Conservation (phyloP, 2,797 vertebrate species). For the Protonibea diacanthus region DNA sequence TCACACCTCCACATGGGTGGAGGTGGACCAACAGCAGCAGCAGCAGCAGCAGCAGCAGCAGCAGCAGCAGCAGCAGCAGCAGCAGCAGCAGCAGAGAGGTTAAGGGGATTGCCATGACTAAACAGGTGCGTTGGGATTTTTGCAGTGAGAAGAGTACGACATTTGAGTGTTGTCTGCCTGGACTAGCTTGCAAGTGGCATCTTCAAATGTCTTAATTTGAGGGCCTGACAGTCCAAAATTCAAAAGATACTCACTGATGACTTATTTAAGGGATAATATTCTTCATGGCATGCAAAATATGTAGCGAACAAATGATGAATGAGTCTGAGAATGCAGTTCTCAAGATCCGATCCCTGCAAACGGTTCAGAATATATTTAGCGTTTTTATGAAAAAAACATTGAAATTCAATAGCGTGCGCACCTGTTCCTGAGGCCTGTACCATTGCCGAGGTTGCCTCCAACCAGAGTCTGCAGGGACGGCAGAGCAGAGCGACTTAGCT, state of each 20-base stretch:
- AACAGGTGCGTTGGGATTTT: not conserved
- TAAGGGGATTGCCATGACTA: not conserved
- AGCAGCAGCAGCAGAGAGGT: not conserved
- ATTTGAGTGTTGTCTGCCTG: not conserved
- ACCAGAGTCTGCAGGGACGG: constrained; percentile 98
- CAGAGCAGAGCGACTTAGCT: constrained; percentile 97
- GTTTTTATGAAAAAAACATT: not conserved
- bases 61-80: not conserved
- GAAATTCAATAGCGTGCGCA: constrained; percentile 51
- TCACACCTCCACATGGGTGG: not conserved
- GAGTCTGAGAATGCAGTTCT: not conserved
- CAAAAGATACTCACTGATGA: not conserved
- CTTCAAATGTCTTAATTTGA: not conserved
- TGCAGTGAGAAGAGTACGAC: not conserved
- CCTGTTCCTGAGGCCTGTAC: constrained; percentile 95
- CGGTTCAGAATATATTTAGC: not conserved
- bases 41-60: not conserved
- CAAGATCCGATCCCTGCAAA: not conserved
- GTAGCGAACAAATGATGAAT: not conserved
- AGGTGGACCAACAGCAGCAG: not conserved
- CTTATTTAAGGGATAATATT: too few relatives aligned
- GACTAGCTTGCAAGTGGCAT: not conserved
- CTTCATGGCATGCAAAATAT: not conserved
- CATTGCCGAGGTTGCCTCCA: constrained; percentile 93
- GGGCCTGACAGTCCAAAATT: not conserved